A percentile compares a stretch with the other conserved stretches of the same genome.
phyloP scores from a whole-genome alignment of 2,888 invertebrate genomes.

The Hypolimnas misippus region DNA sequence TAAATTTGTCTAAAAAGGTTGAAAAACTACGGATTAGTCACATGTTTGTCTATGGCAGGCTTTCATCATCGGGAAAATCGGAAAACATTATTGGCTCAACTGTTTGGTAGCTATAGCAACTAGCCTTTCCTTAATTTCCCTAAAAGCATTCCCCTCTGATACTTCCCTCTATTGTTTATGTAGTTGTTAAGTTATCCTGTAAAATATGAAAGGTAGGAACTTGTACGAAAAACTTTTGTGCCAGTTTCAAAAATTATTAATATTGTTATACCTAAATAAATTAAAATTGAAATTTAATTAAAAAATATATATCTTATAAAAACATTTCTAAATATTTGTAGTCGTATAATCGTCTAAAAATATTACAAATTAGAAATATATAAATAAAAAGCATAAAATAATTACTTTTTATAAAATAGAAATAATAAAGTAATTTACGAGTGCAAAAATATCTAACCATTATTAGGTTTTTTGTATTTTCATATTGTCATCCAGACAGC shows the following conservation, averaged over 20 bases:
- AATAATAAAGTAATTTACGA: too few relatives aligned
- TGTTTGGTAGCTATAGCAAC: constrained; percentile 63
- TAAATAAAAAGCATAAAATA: too few relatives aligned
- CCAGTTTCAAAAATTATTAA: not conserved
- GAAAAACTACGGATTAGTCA: constrained; percentile 50
- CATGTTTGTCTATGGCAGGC: constrained; percentile 47
- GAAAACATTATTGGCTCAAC: constrained; percentile 75
- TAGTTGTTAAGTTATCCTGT: not conserved
- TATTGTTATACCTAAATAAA: too few relatives aligned
- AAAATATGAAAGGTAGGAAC: constrained; percentile 12
- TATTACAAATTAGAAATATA: too few relatives aligned
- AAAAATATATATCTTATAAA: too few relatives aligned
- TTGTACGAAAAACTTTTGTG: not conserved
- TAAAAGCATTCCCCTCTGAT: constrained; percentile 11
- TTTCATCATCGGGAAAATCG: constrained; percentile 53
- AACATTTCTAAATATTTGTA: too few relatives aligned
- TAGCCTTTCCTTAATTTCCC: constrained; percentile 24
- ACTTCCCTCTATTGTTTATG: constrained; percentile 7
- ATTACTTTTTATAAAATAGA: too few relatives aligned
- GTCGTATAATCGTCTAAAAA: too few relatives aligned
- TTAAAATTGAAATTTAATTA: too few relatives aligned
- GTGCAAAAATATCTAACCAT: too few relatives aligned
- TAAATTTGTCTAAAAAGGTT: constrained; percentile 48
- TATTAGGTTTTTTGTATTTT: too few relatives aligned
- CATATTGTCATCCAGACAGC: too few relatives aligned